phyloP scores from a whole-genome alignment of 2,888 invertebrate species.

The Ennomos erosarius region DNA sequence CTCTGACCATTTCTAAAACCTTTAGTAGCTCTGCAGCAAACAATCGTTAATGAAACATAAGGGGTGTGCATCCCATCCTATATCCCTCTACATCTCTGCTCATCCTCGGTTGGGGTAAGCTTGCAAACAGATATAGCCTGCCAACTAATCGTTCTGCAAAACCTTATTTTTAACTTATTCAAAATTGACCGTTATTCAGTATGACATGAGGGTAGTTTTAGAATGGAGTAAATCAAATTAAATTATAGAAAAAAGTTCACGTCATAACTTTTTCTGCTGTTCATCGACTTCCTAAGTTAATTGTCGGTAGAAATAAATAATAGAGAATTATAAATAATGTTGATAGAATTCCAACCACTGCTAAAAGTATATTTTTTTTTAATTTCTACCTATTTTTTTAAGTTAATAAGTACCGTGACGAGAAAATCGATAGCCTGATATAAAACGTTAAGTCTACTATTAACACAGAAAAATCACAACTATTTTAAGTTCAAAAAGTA shows the following conservation, averaged over 20 bases:
- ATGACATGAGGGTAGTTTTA: neutral
- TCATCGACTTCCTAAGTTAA: conserved; percentile 14
- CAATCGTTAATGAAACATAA: conserved; percentile 84
- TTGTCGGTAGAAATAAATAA: conserved; percentile 1
- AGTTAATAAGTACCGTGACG: too few species aligned
- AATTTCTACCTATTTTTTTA: too few species aligned
- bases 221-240: conserved; percentile 1
- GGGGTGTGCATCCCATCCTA: conserved; percentile 73
- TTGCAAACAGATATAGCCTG: conserved; percentile 59
- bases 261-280: conserved; percentile 12
- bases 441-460: too few species aligned
- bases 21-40: conserved; percentile 51
- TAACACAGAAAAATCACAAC: too few species aligned
- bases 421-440: too few species aligned
- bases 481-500: too few species aligned
- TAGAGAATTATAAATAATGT: too few species aligned
- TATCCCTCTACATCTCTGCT: conserved; percentile 64
- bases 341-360: neutral
- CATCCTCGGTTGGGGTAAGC: conserved; percentile 58
- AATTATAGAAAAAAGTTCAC: conserved; percentile 20
- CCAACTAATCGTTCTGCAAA: conserved; percentile 22
- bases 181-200: conserved; percentile 6
- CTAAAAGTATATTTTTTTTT: too few species aligned
- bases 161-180: neutral
- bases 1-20: conserved; percentile 42